Conservation (phyloP, 1,140 invertebrate genomes). For the Sipha flava region DNA sequence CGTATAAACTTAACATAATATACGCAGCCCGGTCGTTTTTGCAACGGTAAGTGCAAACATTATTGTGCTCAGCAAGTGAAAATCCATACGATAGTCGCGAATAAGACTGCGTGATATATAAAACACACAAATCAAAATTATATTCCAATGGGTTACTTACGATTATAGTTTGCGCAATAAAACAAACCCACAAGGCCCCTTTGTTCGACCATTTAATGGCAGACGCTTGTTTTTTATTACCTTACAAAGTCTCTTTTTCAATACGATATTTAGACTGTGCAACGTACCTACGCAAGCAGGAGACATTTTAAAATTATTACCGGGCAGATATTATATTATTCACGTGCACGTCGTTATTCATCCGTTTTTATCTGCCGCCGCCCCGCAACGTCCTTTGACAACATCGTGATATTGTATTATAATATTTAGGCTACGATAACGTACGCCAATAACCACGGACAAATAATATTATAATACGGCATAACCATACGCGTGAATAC, state of each 20-base stretch:
- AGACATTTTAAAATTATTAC: neutral
- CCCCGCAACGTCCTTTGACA: too few relatives aligned
- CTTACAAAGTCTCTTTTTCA: neutral
- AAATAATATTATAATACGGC: too few relatives aligned
- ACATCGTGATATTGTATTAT: too few relatives aligned
- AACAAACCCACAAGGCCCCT: neutral
- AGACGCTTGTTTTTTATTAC: conserved; percentile 19
- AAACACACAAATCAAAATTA: neutral
- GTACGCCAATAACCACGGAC: too few relatives aligned
- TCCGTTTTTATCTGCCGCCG: too few relatives aligned
- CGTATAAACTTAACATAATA: too few relatives aligned
- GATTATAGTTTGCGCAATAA: conserved; percentile 12
- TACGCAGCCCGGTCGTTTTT: neutral
- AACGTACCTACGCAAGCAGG: too few relatives aligned
- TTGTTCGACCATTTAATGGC: conserved; percentile 11
- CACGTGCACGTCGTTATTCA: too few relatives aligned
- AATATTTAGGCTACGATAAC: too few relatives aligned
- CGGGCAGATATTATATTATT: neutral
- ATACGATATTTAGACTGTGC: neutral
- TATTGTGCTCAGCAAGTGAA: neutral
- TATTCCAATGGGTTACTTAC: neutral
- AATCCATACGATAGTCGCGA: neutral
- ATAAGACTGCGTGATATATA: neutral
- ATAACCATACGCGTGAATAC: too few relatives aligned
- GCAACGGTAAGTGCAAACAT: neutral